phyloP scores from a whole-genome alignment of 2,888 invertebrate genomes.

The Keiferia lycopersicella region DNA sequence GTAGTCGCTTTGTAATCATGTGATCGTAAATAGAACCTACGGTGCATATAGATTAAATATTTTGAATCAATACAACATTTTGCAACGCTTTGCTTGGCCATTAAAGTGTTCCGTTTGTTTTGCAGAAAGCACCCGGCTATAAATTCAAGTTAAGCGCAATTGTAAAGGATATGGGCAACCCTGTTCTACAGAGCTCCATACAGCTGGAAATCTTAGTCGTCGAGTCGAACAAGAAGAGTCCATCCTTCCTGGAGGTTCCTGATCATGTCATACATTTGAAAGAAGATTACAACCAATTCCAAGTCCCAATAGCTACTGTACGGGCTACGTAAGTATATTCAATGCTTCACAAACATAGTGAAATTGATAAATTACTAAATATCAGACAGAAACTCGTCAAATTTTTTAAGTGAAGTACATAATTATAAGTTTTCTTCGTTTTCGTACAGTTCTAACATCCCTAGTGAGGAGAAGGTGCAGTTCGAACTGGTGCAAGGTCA shows the following conservation, averaged over 20 bases:
- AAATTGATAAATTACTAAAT: too few relatives aligned
- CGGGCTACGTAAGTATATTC: slow-evolving; percentile 83
- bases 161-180: slow-evolving; percentile 89
- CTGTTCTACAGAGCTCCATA: slow-evolving; percentile 85
- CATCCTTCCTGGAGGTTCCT: slow-evolving; percentile 85
- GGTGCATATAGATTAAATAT: too few relatives aligned
- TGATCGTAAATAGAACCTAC: too few relatives aligned
- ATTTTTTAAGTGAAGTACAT: too few relatives aligned
- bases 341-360: too few relatives aligned
- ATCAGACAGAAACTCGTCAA: too few relatives aligned
- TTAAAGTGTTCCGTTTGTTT: background rate
- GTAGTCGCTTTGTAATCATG: too few relatives aligned
- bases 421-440: background rate
- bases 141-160: slow-evolving; percentile 87
- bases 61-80: background rate
- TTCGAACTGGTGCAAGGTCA: slow-evolving; percentile 91
- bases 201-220: slow-evolving; percentile 92
- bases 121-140: slow-evolving; percentile 83
- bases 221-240: slow-evolving; percentile 92
- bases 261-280: slow-evolving; percentile 83
- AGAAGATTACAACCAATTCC: slow-evolving; percentile 89
- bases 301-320: slow-evolving; percentile 85
- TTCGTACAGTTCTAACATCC: slow-evolving; percentile 85
- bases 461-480: slow-evolving; percentile 84
- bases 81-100: background rate